Conservation (phyloP, 2,888 invertebrate species). For the Rhagium mordax region DNA sequence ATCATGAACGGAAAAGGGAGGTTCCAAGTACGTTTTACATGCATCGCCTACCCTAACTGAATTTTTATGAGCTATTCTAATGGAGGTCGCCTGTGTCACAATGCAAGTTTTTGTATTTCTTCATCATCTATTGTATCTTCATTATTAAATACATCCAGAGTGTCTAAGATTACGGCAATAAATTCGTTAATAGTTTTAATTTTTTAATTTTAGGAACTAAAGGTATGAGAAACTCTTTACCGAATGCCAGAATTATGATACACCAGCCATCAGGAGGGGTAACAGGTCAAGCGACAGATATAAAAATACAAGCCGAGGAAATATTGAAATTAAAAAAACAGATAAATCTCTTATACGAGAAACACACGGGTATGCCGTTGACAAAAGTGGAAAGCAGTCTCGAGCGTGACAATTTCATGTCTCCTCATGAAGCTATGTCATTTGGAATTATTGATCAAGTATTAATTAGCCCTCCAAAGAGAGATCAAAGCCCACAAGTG, state of each 20-base stretch:
- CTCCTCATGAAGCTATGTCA: constrained; percentile 88
- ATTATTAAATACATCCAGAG: no score
- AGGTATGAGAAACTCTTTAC: constrained; percentile 95
- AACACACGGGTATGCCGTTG: constrained; percentile 79
- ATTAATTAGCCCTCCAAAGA: constrained; percentile 66
- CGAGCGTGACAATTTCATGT: constrained; percentile 96
- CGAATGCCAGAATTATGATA: constrained; percentile 97
- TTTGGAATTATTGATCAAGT: constrained; percentile 96
- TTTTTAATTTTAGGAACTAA: constrained; percentile 60
- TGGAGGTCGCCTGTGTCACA: no score
- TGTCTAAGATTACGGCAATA: no score
- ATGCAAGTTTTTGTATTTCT: no score
- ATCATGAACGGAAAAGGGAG: no score
- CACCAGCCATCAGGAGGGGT: constrained; percentile 95
- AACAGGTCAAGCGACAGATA: constrained; percentile 96
- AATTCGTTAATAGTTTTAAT: no score
- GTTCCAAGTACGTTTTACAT: no score
- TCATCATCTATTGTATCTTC: no score
- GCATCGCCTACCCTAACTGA: no score
- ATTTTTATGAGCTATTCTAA: no score
- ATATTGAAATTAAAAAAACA: constrained; percentile 92
- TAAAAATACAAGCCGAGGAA: constrained; percentile 97
- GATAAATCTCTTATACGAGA: constrained; percentile 89
- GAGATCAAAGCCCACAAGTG: neutral
- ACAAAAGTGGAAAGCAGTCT: constrained; percentile 80